Base-by-base conservation (phyloP, 2,113 vertebrate species). In the Xiphophorus hellerii region DNA sequence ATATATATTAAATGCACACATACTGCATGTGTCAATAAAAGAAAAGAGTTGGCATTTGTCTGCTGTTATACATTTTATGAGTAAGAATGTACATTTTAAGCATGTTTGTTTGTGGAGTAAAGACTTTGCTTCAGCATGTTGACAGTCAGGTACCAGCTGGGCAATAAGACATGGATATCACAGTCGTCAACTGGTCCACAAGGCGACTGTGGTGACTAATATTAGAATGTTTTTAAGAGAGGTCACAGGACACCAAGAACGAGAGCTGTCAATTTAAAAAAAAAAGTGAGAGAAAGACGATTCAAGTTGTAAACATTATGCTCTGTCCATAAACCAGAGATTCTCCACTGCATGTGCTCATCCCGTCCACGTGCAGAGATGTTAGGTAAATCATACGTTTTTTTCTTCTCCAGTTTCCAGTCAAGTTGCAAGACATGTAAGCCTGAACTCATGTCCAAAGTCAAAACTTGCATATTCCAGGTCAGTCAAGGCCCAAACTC, bases 61-160 rank as follows among this genome's bases (percentile, higher is more conserved):
- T 25, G n/a, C 28, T 12, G 2, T 33, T 64, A 2, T 73, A 31
- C 8, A 27, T 39, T 66, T 66, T 63, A 63, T 66, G 30, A 60
- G 69, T 42, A 60, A 73, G 17, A 71, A 69, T 72, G 29, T 69
- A 61, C 81, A 84, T 42, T 58, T 30, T 71, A 15, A 71, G n/a
- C 76, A 65, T 37, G 68, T 81, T 68, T 87, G 61, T 77, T 65
- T 48, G 58, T 14, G 42, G 62, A 63, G 71, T 77, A 51, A 62
- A 76, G 71, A 54, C 71, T 78, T 82, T 60, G 62, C 61, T 35
- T 69, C 3, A 60, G 64, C 75, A 85, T 85, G 84, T 78, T 87
- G 84, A 87, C 75, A 78, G 76, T 66, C 69, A 78, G 42, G 73
- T 74, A 75, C 87, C 85, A 86, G 83, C 83, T 78, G 88, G 68